These are phyloP conservation scores for Gisinianus flammeolus DNA, from an alignment of 2,888 invertebrate species.

Conservation along the genomic window DNA sequence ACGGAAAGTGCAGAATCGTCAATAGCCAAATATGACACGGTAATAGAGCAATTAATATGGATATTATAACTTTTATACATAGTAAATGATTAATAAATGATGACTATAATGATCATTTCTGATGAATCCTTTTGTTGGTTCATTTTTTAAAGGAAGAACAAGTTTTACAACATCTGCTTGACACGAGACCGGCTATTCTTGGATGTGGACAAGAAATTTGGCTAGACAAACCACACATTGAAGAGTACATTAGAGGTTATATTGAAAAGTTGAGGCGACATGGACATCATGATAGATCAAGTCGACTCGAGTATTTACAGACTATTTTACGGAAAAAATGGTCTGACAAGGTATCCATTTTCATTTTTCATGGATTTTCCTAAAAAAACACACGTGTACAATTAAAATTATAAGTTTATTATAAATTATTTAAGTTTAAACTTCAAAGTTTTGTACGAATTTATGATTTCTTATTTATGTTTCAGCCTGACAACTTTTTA, in stretches of 20 bases:
- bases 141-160: constrained; percentile 37
- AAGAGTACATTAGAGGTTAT: constrained; percentile 41
- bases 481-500: constrained; percentile 46
- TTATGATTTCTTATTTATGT: constrained; percentile 17
- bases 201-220: constrained; percentile 40
- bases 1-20: constrained; percentile 19
- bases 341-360: constrained; percentile 36
- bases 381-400: neutral
- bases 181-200: constrained; percentile 42
- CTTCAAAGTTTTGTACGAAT: neutral
- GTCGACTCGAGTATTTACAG: constrained; percentile 46
- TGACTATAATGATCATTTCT: neutral
- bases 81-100: neutral
- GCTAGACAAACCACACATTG: constrained; percentile 35
- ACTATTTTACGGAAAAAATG: constrained; percentile 39
- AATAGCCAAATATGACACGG: constrained; percentile 30
- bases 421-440: neutral
- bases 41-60: constrained; percentile 15
- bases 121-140: neutral
- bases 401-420: too few species aligned
- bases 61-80: neutral
- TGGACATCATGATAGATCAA: constrained; percentile 46
- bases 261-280: constrained; percentile 47
- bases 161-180: constrained; percentile 38
- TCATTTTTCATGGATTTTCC: neutral